Base-by-base conservation (phyloP, 2,113 vertebrate genomes). In the Oreochromis tanganicae region DNA sequence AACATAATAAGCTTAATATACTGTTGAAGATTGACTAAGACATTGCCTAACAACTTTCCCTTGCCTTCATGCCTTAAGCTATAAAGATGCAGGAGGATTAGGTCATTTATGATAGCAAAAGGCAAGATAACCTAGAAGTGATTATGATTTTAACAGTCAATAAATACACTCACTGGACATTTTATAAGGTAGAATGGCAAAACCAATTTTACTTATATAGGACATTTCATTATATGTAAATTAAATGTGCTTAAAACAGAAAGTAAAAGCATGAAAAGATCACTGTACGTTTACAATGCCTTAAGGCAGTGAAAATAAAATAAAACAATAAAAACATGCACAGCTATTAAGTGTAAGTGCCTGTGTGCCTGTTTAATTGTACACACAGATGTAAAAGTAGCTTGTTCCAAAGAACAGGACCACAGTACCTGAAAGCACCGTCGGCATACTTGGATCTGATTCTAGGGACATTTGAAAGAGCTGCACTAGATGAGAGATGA, bases 381-480 rank as follows among this genome's bases (percentile, higher is more conserved):
- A 24, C 17, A 24, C n/a, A 24, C 36, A 68, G 63, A 14, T 68
- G 12, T 68, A 41, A 41, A 68, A 0, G 0, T 41, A 41, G 36
- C 21, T 68, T 0, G 0, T 5, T 68, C 36, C n/a, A 68, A 41
- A 68, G 63, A 0, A 68, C n/a, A 68, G 36, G 21, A 0, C 36
- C 36, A 68, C 11, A 41, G 19, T 68, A 21, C 36, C 34, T 41
- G 63, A 68, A 68, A 68, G 2, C 19, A 21, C 2, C 61, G 36
- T 66, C 0, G 0, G 61, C 32, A 38, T 2, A 68, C 19, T 68
- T 0, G 36, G 7, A 68, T 68, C 36, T 68, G 36, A 41, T 24
- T 68, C 63, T 68, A 41, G 63, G 36, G 24, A 41, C 63, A 68
- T 68, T 41, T 68, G 19, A 68, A 41, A 68, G 36, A 41, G 34